Conservation (phyloP, 2,113 vertebrate genomes). For the Microcebus griseorufus region DNA sequence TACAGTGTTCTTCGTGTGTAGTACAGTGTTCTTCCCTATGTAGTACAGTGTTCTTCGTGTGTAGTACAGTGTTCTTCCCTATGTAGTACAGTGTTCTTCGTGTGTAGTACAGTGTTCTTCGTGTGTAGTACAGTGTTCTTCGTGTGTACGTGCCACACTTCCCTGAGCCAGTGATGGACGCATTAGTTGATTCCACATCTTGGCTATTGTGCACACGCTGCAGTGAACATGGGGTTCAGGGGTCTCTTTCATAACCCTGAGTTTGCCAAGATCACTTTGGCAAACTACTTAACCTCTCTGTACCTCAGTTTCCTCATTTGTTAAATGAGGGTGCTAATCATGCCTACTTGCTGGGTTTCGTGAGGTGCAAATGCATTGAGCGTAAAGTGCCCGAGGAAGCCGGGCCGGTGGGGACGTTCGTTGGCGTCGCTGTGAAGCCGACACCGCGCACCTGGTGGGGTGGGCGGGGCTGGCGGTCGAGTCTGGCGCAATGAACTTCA, state of each 20-base stretch:
- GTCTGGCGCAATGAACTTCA: not conserved
- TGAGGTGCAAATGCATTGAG: not conserved
- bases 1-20: too few species aligned
- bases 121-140: not conserved
- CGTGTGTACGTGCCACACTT: too few species aligned
- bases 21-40: too few species aligned
- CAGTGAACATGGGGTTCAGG: not conserved
- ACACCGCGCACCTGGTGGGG: fast-evolving
- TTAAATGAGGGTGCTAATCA: not conserved
- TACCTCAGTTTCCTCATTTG: not conserved
- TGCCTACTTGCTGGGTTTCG: not conserved
- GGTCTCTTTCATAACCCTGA: not conserved
- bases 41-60: too few species aligned
- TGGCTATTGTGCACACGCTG: not conserved
- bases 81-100: not conserved
- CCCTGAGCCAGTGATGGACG: too few species aligned
- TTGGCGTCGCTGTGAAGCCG: too few species aligned
- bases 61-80: too few species aligned
- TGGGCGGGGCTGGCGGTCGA: not conserved
- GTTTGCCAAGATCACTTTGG: not conserved
- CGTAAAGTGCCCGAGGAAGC: not conserved
- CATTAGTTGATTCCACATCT: too few species aligned
- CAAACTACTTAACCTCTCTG: not conserved
- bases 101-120: not conserved
- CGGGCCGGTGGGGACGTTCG: not conserved